A percentile compares a stretch with the other conserved stretches of the same genome.
phyloP scores from a whole-genome alignment of 2,797 vertebrate genomes.

The Percopsis omiscomaycus region DNA sequence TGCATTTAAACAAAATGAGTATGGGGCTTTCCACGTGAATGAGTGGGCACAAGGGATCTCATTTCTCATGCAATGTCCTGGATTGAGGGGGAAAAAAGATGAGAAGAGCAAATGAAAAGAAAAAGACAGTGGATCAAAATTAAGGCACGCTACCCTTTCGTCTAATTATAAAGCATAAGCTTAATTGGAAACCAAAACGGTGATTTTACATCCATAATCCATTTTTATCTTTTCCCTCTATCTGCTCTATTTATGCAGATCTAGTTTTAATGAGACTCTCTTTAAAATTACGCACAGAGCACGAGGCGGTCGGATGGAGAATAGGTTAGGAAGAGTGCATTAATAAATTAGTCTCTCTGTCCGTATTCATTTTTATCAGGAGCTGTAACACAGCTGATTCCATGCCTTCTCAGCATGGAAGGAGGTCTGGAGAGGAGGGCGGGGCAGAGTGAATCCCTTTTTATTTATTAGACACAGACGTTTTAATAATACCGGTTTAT shows the following conservation, averaged over 20 bases:
- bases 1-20: constrained; percentile 69
- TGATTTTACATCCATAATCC: constrained; percentile 70
- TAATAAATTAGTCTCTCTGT: constrained; percentile 68
- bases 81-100: constrained; percentile 34
- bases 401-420: constrained; percentile 32
- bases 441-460: constrained; percentile 55
- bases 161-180: constrained; percentile 72
- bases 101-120: constrained; percentile 21
- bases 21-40: constrained; percentile 64
- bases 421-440: constrained; percentile 45
- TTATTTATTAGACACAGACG: constrained; percentile 60
- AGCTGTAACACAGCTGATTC: constrained; percentile 41
- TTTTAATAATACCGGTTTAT: constrained; percentile 71
- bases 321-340: constrained; percentile 60
- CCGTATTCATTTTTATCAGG: constrained; percentile 58
- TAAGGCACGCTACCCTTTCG: constrained; percentile 52
- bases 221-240: constrained; percentile 57
- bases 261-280: constrained; percentile 71
- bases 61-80: constrained; percentile 61
- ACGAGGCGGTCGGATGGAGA: constrained; percentile 53
- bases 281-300: constrained; percentile 61
- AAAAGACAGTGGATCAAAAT: constrained; percentile 38
- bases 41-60: constrained; percentile 62
- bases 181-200: constrained; percentile 75
- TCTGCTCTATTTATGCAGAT: constrained; percentile 72